phyloP scores from a whole-genome alignment of 1,140 invertebrate species.

The Trichomalopsis sarcophagae region DNA sequence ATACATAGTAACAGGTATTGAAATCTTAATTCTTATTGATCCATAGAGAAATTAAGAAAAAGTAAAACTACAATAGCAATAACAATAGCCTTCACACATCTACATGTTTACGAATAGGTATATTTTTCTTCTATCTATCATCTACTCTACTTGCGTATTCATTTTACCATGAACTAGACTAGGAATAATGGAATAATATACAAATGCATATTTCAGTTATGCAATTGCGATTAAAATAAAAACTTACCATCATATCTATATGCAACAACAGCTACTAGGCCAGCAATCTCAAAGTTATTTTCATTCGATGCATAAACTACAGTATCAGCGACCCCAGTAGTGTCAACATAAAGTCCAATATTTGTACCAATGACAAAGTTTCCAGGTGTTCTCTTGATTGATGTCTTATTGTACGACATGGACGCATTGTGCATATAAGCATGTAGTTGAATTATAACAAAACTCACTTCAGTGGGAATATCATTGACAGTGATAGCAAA shows the following conservation, averaged over 20 bases:
- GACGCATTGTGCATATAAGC: slow-evolving; percentile 78
- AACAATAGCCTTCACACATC: too few relatives aligned
- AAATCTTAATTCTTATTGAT: too few relatives aligned
- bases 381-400: slow-evolving; percentile 64
- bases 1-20: too few relatives aligned
- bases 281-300: slow-evolving; percentile 68
- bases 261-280: slow-evolving; percentile 75
- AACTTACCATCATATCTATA: slow-evolving; percentile 76
- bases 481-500: slow-evolving; percentile 73
- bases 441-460: slow-evolving; percentile 82
- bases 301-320: slow-evolving; percentile 71
- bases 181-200: background rate
- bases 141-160: too few relatives aligned
- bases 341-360: slow-evolving; percentile 77
- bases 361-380: slow-evolving; percentile 75
- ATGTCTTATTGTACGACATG: slow-evolving; percentile 74
- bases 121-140: too few relatives aligned
- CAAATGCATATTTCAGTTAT: background rate
- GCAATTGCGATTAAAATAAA: background rate
- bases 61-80: too few relatives aligned
- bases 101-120: too few relatives aligned
- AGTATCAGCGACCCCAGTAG: slow-evolving; percentile 40
- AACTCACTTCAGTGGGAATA: slow-evolving; percentile 73
- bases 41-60: too few relatives aligned
- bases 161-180: too few relatives aligned